Evolutionary conservation across 30 jellyfish, hydroid and myxozoan species (phyloP), one percentile per base, ranked within the genome.

Genomic region (Turritopsis rubra): DNA sequence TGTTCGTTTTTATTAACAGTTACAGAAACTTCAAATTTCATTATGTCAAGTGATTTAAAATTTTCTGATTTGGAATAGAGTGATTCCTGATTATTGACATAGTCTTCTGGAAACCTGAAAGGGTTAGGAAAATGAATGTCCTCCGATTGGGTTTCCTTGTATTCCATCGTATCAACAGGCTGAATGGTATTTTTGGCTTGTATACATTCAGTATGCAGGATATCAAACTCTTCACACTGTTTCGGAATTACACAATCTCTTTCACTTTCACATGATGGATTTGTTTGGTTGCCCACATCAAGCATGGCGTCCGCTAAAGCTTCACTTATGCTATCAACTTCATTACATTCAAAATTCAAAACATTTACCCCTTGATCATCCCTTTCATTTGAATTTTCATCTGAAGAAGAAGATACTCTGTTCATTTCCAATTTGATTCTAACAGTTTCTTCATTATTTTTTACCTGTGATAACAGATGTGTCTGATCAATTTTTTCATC

Each of bases 281-380:
- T 77, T 30, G 30, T 28, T 7, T 30, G 52, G 72, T 25, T 21
- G 74, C 79, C 16, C 29, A 28, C 91, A 88, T 88, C 96, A 79
- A 88, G 29, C 96, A 88, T 88, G 85, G 96, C 96, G 16, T 88
- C 96, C 23, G 84, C 75, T 18, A 88, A 77, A 1, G 96, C 96
- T n/a, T 83, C 85, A 71, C 89, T 76, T 16, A 86, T 79, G 60
- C 73, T 80, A 13, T 86, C 85, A 17, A 60, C 84, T 23, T 74
- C 77, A 16, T 71, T 75, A 25, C 91, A 84, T 24, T 85, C 86
- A 65, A 85, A 79, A 18, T 75, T 73, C 4, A 73, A 81, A 70
- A 27, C 0, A 71, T 30, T 21, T 18, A 26, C 89, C 4, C 9
- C 73, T 17, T 30, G 73, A 1, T 71, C 84, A 71, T 52, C 27